phyloP scores from a whole-genome alignment of 2,888 invertebrate genomes.

The Phalera bucephala region DNA sequence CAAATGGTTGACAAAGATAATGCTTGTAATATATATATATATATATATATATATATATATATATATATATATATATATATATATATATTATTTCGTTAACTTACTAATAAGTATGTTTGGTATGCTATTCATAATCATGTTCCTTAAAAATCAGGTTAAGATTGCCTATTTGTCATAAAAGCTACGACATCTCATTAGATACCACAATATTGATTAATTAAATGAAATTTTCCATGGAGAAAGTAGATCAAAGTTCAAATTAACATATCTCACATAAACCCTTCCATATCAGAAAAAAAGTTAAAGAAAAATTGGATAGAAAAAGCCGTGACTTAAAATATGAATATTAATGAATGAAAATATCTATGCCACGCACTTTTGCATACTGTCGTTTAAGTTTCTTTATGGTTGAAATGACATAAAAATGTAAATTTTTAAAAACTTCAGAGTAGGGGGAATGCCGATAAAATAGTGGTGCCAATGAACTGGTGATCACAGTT shows the following conservation, averaged over 20 bases:
- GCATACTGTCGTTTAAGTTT: conserved; percentile 63
- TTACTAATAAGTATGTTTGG: no score
- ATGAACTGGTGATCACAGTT: conserved; percentile 67
- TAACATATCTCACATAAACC: conserved; percentile 36
- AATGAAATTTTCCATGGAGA: no score
- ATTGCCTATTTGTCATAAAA: no score
- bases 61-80: no score
- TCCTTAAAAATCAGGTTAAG: no score
- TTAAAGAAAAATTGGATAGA: conserved; percentile 28
- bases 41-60: no score
- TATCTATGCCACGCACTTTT: conserved; percentile 66
- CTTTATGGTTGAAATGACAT: conserved; percentile 56
- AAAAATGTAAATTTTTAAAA: conserved; percentile 69
- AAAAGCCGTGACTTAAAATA: conserved; percentile 54
- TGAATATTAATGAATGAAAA: conserved; percentile 69
- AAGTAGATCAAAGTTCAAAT: conserved; percentile 22
- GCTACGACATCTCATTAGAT: no score
- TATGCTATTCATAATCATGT: no score
- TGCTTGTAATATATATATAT: no score
- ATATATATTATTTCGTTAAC: no score
- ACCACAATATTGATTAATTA: no score
- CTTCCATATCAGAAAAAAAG: conserved; percentile 19
- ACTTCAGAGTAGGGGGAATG: conserved; percentile 65
- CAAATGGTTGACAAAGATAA: no score
- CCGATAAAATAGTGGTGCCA: conserved; percentile 74